Conservation (phyloP, 2,113 vertebrate species). For the Pachycephala philippinensis region DNA sequence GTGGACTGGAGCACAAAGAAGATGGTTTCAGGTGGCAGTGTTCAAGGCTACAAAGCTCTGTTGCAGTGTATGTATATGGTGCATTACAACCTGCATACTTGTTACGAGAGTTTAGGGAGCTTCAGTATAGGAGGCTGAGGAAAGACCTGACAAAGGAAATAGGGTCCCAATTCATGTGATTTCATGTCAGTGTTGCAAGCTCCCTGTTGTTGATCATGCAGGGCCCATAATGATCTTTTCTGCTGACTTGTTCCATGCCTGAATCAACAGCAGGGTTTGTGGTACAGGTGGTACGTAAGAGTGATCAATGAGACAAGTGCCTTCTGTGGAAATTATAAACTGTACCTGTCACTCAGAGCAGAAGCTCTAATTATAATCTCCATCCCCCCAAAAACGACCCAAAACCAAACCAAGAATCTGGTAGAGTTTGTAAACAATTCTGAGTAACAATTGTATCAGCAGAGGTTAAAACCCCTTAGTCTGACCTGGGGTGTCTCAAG, state of each 20-base stretch:
- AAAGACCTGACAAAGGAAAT: neutral
- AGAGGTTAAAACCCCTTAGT: neutral
- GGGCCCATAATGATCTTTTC: neutral
- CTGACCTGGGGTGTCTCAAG: neutral
- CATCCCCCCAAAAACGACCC: neutral
- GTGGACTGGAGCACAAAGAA: neutral
- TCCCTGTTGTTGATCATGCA: neutral
- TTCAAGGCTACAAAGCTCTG: neutral
- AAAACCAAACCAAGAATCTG: neutral
- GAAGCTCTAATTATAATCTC: neutral
- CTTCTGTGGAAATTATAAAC: neutral
- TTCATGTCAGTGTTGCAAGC: neutral
- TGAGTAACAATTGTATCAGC: neutral
- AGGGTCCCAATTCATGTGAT: neutral
- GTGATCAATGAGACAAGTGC: neutral
- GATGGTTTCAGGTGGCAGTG: neutral
- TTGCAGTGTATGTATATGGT: rapidly evolving
- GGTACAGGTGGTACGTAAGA: neutral
- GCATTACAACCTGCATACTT: neutral
- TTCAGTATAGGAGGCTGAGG: neutral
- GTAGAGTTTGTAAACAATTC: neutral
- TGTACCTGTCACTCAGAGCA: neutral
- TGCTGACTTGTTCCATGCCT: rapidly evolving
- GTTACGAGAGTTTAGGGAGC: neutral
- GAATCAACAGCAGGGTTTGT: neutral